Base-by-base conservation (phyloP, 2,888 invertebrate genomes). In the Ptilodon capucinus region DNA sequence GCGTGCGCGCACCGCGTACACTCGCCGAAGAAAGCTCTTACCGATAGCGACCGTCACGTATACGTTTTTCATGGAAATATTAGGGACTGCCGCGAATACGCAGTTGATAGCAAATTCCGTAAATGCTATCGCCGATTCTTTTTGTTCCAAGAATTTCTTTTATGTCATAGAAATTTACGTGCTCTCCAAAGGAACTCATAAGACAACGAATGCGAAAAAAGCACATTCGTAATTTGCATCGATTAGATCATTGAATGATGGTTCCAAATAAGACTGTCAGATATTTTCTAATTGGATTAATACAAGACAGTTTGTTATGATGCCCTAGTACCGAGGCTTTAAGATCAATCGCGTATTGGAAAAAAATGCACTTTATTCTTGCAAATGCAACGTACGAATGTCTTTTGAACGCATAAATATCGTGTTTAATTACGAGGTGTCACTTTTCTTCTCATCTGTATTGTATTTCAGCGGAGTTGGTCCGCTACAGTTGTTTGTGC, bases 401-500 rank as follows among this genome's bases (percentile, higher is more conserved):
- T n/a, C n/a, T n/a, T n/a, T n/a, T n/a, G n/a, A n/a, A n/a, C n/a
- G n/a, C n/a, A n/a, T 21, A n/a, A 28, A n/a, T 4, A 28, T 28
- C 4, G 28, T 2, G 4, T 14, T 36, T 17, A 18, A 16, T 17
- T 36, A 9, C 44, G 3, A 21, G 3, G 1, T 18, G 47, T 2
- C 76, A 81, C 83, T 88, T 88, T 71, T 64, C 76, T 57, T 57
- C 66, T 60, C 74, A 81, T 85, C 59, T 79, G 76, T 83, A 72
- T 73, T 68, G 66, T 63, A 73, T 86, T 88, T 86, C 86, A 83
- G 86, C 84, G 75, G 75, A 75, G 76, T 76, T 76, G 76, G 77
- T 65, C 68, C 64, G 77, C 78, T 76, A 79, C 74, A 83, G 85
- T 88, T 88, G 90, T 88, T 89, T 86, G 85, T 86, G 79, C 84